Percentiles rank a stretch among this genome's conserved stretches.
phyloP scores from a whole-genome alignment of 2,113 vertebrate genomes.

The Phainopepla nitens region DNA sequence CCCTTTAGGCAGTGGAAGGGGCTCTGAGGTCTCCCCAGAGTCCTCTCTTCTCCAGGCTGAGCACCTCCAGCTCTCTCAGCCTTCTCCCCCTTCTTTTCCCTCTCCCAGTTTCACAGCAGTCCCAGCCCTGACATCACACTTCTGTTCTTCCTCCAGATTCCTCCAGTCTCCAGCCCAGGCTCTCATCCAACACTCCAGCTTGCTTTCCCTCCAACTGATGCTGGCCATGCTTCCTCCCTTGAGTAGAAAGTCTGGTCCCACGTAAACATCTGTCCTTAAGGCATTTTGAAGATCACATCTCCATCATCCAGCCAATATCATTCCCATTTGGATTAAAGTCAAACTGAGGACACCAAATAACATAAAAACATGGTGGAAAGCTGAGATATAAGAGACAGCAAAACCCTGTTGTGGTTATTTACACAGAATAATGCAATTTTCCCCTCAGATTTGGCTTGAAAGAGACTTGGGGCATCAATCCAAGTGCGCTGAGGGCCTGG shows the following conservation, averaged over 20 bases:
- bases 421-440: fast-evolving
- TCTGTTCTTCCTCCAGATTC: neutral
- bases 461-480: fast-evolving
- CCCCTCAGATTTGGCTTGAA: neutral
- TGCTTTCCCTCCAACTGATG: neutral
- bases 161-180: neutral
- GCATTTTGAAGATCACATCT: neutral
- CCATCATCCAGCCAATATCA: neutral
- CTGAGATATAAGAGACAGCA: fast-evolving
- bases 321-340: neutral
- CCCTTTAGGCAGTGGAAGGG: neutral
- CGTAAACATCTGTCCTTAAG: neutral
- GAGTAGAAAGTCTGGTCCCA: neutral
- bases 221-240: neutral
- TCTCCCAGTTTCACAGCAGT: neutral
- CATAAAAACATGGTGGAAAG: fast-evolving
- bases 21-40: neutral
- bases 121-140: neutral
- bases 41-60: neutral
- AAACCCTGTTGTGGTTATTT: neutral
- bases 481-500: fast-evolving
- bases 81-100: neutral
- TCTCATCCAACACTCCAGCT: neutral
- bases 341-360: neutral
- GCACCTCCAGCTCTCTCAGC: neutral